These are phyloP conservation scores for Esox niger DNA, from an alignment of 2,113 vertebrate genomes.

Conservation along the genomic window DNA sequence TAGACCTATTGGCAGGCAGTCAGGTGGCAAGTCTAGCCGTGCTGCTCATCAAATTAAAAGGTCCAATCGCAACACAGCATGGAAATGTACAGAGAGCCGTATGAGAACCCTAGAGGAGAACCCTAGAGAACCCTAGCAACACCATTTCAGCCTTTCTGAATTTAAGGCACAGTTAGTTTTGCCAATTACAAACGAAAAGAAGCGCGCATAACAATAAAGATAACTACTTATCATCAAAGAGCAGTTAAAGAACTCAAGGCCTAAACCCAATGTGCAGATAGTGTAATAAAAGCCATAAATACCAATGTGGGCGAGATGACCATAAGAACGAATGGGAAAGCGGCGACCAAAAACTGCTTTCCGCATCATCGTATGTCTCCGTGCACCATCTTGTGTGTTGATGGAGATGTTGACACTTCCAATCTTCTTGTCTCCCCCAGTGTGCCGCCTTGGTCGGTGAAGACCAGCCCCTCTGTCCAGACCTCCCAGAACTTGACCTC, in stretches of 20 bases:
- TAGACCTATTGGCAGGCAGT: background rate
- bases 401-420: slow-evolving; percentile 44
- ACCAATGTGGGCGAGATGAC: background rate
- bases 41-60: background rate
- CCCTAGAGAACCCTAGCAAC: background rate
- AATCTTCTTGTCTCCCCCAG: slow-evolving; percentile 68
- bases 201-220: no score
- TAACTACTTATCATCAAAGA: no score
- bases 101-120: background rate
- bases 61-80: background rate
- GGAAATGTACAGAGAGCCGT: background rate
- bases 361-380: background rate
- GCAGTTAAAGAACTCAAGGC: no score
- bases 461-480: slow-evolving; percentile 98
- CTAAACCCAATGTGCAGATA: no score
- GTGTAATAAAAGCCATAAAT: background rate
- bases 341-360: background rate
- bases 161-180: background rate
- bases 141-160: background rate
- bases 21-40: slow-evolving; percentile 5
- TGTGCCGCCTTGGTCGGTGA: slow-evolving; percentile 99
- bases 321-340: no score
- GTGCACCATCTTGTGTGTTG: slow-evolving; percentile 8
- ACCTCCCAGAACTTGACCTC: slow-evolving; percentile 98
- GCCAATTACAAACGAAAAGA: background rate